Evolutionary conservation across 2,797 vertebrate species (phyloP).

Genomic region (Clarias laeviceps): DNA sequence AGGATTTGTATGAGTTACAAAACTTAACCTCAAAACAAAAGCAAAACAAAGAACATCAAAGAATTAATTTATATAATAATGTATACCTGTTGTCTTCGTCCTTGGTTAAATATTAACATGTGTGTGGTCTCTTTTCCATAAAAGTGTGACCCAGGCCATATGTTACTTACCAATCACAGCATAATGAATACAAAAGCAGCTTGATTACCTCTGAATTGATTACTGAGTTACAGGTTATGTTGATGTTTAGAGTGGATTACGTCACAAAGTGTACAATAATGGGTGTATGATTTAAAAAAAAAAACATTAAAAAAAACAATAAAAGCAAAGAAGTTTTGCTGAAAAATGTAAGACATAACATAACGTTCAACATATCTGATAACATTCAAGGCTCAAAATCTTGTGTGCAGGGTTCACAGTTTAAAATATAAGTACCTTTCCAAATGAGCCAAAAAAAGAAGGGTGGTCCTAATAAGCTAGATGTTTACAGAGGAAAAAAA

Average conservation of each 20-base stretch:
- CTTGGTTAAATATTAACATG: constrained; percentile 3
- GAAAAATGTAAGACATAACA: background rate
- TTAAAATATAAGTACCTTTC: constrained; percentile 39
- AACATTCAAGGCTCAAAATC: constrained; percentile 44
- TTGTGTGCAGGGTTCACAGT: constrained; percentile 57
- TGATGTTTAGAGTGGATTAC: constrained; percentile 2
- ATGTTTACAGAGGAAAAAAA: constrained; percentile 27
- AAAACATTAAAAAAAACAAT: background rate
- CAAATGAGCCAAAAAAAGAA: background rate
- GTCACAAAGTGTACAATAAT: constrained; percentile 13
- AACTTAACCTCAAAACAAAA: background rate
- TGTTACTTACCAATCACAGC: background rate
- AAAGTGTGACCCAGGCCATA: constrained; percentile 10
- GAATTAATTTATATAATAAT: background rate
- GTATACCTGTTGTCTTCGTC: background rate
- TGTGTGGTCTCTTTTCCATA: background rate
- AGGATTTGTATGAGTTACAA: constrained; percentile 3
- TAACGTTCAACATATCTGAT: constrained; percentile 8
- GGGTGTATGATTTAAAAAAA: background rate
- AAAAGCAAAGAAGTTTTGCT: background rate
- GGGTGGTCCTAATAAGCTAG: constrained; percentile 19
- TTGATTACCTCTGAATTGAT: constrained; percentile 23
- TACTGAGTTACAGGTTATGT: constrained; percentile 17
- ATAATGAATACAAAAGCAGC: constrained; percentile 25
- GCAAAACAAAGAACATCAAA: constrained; percentile 13